Conservation (phyloP, 2,888 invertebrate genomes). For the Cistogaster globosa region DNA sequence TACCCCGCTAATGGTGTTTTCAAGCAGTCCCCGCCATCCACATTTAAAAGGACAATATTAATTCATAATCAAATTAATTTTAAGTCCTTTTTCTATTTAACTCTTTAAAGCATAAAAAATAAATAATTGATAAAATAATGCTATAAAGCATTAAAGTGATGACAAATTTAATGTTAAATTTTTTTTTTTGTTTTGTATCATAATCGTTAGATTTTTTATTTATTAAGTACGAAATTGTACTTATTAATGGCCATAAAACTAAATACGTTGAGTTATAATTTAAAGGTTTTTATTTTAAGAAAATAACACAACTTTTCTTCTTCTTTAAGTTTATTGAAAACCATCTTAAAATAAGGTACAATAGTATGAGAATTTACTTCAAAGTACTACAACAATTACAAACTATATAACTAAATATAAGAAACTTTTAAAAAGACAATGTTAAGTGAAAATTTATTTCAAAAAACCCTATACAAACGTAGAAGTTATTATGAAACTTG, state of each 20-base stretch:
- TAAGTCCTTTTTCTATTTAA: background rate
- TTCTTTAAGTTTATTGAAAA: no score
- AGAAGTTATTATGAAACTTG: no score
- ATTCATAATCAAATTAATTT: background rate
- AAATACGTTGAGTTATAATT: background rate
- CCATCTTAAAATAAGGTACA: no score
- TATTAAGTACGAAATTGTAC: conserved; percentile 36
- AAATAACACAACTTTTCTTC: background rate
- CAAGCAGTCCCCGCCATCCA: conserved; percentile 47
- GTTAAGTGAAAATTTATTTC: no score
- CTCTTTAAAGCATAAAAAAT: no score
- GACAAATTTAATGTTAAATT: background rate
- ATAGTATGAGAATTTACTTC: no score
- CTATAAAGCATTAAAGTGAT: no score
- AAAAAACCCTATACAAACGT: no score
- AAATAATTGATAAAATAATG: no score
- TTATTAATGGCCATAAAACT: conserved; percentile 32
- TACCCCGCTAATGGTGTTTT: conserved; percentile 49
- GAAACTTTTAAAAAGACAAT: no score
- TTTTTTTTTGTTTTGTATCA: conserved; percentile 16
- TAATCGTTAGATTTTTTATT: conserved; percentile 6
- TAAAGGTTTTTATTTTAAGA: background rate
- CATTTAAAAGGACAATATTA: conserved; percentile 37
- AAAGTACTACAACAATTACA: no score
- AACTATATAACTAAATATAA: no score